Conservation (phyloP, 2,113 vertebrate genomes). For the Physeter macrocephalus region DNA sequence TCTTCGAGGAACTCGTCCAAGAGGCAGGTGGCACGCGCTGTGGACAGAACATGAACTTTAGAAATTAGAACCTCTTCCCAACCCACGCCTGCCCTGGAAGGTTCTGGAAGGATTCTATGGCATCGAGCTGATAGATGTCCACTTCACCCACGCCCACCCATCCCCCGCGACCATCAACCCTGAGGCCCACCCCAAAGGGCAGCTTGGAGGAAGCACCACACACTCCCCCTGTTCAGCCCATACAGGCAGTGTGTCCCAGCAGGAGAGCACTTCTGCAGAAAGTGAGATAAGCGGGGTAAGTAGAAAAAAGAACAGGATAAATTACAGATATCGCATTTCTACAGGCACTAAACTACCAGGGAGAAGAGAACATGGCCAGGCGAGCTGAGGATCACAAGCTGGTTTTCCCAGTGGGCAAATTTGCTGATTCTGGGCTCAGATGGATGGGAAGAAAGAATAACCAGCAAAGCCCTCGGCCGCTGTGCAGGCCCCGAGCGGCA, state of each 20-base stretch:
- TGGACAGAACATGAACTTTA: background rate
- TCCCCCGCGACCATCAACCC: background rate
- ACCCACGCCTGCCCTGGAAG: background rate
- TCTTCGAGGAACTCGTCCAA: background rate
- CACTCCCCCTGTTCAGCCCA: background rate
- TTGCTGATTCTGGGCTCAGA: background rate
- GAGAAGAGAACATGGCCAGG: background rate
- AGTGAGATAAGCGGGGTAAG: background rate
- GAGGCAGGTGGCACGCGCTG: background rate
- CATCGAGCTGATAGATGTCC: background rate
- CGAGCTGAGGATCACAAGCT: background rate
- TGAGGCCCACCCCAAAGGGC: no score
- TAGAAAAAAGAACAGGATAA: background rate
- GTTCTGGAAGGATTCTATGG: background rate
- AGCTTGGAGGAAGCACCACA: background rate
- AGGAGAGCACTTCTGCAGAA: background rate
- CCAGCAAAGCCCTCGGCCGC: no score
- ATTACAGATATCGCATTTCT: background rate
- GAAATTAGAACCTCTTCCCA: background rate
- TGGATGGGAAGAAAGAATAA: background rate
- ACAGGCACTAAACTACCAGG: background rate
- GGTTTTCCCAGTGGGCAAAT: background rate
- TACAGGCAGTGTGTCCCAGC: background rate
- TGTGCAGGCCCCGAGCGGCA: background rate
- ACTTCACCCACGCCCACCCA: fast-evolving